These are phyloP conservation scores for Acanthurus leucopareius DNA, from an alignment of 2,797 vertebrate species.

Conservation along the genomic window DNA sequence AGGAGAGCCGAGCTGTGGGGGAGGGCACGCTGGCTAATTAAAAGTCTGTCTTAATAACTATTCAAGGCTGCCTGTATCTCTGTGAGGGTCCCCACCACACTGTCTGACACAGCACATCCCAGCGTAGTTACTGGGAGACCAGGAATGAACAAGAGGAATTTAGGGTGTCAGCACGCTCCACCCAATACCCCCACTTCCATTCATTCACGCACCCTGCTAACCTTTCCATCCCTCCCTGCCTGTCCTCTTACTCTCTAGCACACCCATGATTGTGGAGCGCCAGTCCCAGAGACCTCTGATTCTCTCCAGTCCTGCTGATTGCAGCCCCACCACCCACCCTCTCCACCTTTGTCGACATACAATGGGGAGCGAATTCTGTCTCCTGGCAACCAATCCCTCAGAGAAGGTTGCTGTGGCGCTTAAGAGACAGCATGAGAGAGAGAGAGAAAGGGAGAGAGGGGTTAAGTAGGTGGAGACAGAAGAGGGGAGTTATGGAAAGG, in stretches of 20 bases:
- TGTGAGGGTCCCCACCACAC: constrained; percentile 24
- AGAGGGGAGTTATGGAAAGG: constrained; percentile 24
- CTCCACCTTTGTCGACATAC: constrained; percentile 82
- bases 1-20: constrained; percentile 19
- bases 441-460: constrained; percentile 7
- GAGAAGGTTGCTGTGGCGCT: constrained; percentile 81
- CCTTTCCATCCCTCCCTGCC: constrained; percentile 26
- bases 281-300: constrained; percentile 62
- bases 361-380: constrained; percentile 86
- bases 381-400: constrained; percentile 87
- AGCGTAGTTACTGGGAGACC: constrained; percentile 65
- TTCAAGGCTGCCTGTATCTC: constrained; percentile 53
- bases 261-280: constrained; percentile 66
- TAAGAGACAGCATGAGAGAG: constrained; percentile 60
- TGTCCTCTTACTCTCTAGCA: constrained; percentile 52
- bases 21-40: constrained; percentile 64
- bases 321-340: constrained; percentile 66
- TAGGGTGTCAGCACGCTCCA: constrained; percentile 64
- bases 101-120: constrained; percentile 74
- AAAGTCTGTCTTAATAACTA: constrained; percentile 69
- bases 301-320: constrained; percentile 76
- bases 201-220: constrained; percentile 33
- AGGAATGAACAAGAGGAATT: constrained; percentile 74
- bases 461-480: constrained; percentile 43
- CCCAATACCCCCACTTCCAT: constrained; percentile 45